Conservation (phyloP, 1,140 invertebrate genomes). For the Bradysia coprophila region DNA sequence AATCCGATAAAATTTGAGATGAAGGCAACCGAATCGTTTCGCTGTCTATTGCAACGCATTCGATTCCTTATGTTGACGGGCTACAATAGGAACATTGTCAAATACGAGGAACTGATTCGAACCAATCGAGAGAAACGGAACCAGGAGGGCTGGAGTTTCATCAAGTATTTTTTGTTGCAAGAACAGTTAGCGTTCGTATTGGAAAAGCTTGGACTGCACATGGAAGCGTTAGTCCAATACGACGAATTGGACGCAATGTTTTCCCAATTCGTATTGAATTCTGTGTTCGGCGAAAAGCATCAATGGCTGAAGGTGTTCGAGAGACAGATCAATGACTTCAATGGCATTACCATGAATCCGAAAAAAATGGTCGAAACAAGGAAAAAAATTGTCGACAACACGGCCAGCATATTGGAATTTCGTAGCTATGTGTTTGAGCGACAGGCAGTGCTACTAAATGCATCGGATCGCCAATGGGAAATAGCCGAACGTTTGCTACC, state of each 20-base stretch:
- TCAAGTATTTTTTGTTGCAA: constrained; percentile 83
- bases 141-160: constrained; percentile 84
- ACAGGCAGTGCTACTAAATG: constrained; percentile 43
- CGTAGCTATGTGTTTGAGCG: constrained; percentile 87
- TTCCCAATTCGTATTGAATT: constrained; percentile 89
- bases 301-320: constrained; percentile 65
- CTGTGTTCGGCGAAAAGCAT: constrained; percentile 63
- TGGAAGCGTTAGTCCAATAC: constrained; percentile 91
- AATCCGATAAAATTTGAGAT: constrained; percentile 81
- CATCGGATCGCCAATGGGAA: constrained; percentile 16
- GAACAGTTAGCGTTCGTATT: constrained; percentile 90
- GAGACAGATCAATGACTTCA: constrained; percentile 58
- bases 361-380: constrained; percentile 46
- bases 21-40: constrained; percentile 75
- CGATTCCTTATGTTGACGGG: constrained; percentile 68
- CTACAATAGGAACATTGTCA: constrained; percentile 67
- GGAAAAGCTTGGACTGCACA: constrained; percentile 82
- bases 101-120: constrained; percentile 83
- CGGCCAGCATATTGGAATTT: constrained; percentile 69
- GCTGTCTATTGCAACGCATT: constrained; percentile 61
- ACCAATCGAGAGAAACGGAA: constrained; percentile 78
- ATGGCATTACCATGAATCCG: constrained; percentile 54
- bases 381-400: constrained; percentile 44
- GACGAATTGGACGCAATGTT: constrained; percentile 94
- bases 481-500: constrained; percentile 18